Evolutionary conservation across 2,113 vertebrate species (phyloP).

Genomic region (Amphiprion percula): DNA sequence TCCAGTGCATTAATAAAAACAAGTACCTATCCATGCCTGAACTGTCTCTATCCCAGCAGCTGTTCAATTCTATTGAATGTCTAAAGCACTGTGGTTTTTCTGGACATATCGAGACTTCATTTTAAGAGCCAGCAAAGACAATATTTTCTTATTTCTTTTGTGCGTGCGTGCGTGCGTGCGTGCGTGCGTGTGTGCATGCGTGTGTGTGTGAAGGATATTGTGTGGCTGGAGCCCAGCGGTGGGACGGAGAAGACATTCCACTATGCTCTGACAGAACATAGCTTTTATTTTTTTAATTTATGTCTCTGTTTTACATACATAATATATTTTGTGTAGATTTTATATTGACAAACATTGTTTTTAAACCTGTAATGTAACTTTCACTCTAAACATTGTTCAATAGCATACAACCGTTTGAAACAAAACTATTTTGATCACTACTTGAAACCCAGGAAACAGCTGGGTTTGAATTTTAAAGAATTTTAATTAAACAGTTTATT

Average conservation of each 20-base stretch:
- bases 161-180: constrained; percentile 6
- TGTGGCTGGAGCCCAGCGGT: not conserved
- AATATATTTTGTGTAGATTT: not conserved
- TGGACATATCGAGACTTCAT: constrained; percentile 55
- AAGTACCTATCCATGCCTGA: constrained; percentile 37
- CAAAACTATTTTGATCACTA: not conserved
- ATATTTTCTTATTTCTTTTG: constrained; percentile 28
- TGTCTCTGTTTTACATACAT: not conserved
- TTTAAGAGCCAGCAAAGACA: constrained; percentile 51
- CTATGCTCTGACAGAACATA: not conserved
- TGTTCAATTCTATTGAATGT: constrained; percentile 52
- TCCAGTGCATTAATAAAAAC: constrained; percentile 62
- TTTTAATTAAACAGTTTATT: not conserved
- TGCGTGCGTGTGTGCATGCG: not conserved
- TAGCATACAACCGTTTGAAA: not conserved
- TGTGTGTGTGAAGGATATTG: not conserved
- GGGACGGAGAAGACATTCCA: not conserved
- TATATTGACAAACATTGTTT: not conserved
- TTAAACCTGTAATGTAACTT: too few species aligned
- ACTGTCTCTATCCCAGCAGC: constrained; percentile 55
- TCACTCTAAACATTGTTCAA: too few species aligned
- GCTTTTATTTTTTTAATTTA: not conserved
- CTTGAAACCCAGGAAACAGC: not conserved
- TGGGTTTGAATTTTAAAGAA: not conserved
- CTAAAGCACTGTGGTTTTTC: constrained; percentile 31